Evolutionary conservation across 2,113 vertebrate species (phyloP).

Genomic region (Antigone vipio): DNA sequence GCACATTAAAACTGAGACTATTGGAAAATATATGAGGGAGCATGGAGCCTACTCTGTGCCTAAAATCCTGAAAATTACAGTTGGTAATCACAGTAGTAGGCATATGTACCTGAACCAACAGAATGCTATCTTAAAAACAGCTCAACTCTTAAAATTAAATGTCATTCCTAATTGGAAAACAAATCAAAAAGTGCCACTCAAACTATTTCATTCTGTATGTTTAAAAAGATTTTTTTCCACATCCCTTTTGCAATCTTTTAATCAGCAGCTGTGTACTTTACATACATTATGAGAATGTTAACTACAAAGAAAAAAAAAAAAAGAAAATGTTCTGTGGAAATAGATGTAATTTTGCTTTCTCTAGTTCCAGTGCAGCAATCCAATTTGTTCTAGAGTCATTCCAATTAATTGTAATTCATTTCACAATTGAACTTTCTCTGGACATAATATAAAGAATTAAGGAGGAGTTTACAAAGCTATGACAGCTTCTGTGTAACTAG

Average conservation of each 20-base stretch:
- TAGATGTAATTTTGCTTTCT: not conserved
- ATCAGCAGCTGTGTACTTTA: constrained; percentile 41
- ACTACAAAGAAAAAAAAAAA: not conserved
- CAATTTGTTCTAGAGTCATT: not conserved
- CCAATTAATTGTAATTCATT: not conserved
- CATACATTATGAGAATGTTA: constrained; percentile 17
- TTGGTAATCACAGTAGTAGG: not conserved
- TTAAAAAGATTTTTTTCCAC: not conserved
- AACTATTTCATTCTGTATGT: not conserved
- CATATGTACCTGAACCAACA: not conserved
- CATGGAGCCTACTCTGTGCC: not conserved
- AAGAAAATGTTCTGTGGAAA: not conserved
- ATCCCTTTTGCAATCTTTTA: constrained; percentile 34
- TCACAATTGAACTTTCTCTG: not conserved
- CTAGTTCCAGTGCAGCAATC: not conserved
- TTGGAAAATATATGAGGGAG: not conserved
- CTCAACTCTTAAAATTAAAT: constrained; percentile 29
- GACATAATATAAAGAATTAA: not conserved
- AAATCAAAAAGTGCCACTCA: constrained; percentile 45
- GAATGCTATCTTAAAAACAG: constrained; percentile 1
- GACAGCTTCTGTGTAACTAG: not conserved
- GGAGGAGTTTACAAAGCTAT: not conserved
- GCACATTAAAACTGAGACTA: not conserved
- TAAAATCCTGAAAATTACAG: not conserved
- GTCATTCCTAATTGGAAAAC: constrained; percentile 45